A percentile compares a stretch with the other conserved stretches of the same genome.
phyloP scores from a whole-genome alignment of 2,888 invertebrate genomes.

The Salpingus planirostris region DNA sequence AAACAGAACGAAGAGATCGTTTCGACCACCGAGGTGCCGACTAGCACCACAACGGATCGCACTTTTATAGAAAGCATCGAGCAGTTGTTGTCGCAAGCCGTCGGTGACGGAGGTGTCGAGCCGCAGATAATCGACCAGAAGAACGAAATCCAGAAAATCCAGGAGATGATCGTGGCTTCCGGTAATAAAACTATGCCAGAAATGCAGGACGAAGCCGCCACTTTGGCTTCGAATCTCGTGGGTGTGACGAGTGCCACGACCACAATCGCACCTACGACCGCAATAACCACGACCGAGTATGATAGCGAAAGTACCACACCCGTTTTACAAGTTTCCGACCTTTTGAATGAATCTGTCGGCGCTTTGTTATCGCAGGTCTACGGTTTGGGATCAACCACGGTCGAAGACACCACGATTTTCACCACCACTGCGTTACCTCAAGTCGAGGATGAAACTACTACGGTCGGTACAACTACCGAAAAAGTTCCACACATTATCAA shows the following conservation, averaged over 20 bases:
- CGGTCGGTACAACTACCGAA: neutral
- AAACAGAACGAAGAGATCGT: slow-evolving; percentile 3
- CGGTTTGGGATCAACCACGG: slow-evolving; percentile 16
- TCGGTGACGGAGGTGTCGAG: slow-evolving; percentile 22
- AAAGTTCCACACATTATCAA: slow-evolving; percentile 18
- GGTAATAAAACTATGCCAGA: slow-evolving; percentile 22
- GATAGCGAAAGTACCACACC: slow-evolving; percentile 5
- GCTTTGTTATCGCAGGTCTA: slow-evolving; percentile 30
- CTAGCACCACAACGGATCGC: slow-evolving; percentile 20
- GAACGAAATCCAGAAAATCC: slow-evolving; percentile 18
- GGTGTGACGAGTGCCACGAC: slow-evolving; percentile 8
- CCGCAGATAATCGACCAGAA: slow-evolving; percentile 17
- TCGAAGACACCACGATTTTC: slow-evolving; percentile 12
- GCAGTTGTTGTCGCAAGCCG: slow-evolving; percentile 33
- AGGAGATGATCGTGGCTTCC: slow-evolving; percentile 20
- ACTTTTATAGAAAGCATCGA: slow-evolving; percentile 33
- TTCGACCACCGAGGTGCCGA: slow-evolving; percentile 6
- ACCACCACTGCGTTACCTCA: slow-evolving; percentile 1
- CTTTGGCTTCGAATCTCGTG: slow-evolving; percentile 20
- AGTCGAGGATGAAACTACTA: slow-evolving; percentile 1
- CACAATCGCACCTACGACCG: slow-evolving; percentile 4
- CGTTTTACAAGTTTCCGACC: slow-evolving; percentile 5
- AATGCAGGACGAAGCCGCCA: slow-evolving; percentile 23
- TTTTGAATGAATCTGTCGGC: slow-evolving; percentile 25
- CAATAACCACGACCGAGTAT: slow-evolving; percentile 8